Percentiles rank a stretch among this genome's conserved stretches.
Evolutionary conservation across 2,888 invertebrate genomes (phyloP).

Genomic region (Anthophora plumipes): DNA sequence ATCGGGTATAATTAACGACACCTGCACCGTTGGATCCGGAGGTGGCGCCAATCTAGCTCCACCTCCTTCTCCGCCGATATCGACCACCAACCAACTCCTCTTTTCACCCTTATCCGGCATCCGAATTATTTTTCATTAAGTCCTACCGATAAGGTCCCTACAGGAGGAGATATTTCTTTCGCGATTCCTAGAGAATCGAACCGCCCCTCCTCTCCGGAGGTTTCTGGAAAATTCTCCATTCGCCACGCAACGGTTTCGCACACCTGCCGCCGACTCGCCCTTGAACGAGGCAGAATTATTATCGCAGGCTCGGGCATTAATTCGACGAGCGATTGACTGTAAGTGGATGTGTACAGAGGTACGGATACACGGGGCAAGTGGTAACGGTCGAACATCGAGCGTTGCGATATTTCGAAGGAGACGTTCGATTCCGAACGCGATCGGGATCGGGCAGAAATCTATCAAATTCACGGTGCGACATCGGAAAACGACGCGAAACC

Average conservation of each 20-base stretch:
- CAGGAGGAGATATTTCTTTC: too few relatives aligned
- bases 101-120: slow-evolving; percentile 38
- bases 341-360: background rate
- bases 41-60: slow-evolving; percentile 32
- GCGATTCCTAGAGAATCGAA: background rate
- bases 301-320: slow-evolving; percentile 64
- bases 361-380: background rate
- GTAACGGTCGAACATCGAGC: slow-evolving; percentile 9
- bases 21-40: slow-evolving; percentile 15
- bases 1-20: slow-evolving; percentile 30
- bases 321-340: slow-evolving; percentile 51
- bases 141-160: background rate
- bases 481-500: slow-evolving; percentile 82
- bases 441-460: slow-evolving; percentile 80
- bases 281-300: slow-evolving; percentile 58
- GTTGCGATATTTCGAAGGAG: background rate
- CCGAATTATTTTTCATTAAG: slow-evolving; percentile 47
- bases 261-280: slow-evolving; percentile 65
- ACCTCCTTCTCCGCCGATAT: slow-evolving; percentile 28
- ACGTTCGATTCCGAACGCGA: slow-evolving; percentile 22
- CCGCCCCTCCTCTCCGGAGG: slow-evolving; percentile 3
- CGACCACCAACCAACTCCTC: slow-evolving; percentile 14
- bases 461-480: slow-evolving; percentile 82
- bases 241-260: slow-evolving; percentile 44
- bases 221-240: slow-evolving; percentile 47